A percentile compares a stretch with the other conserved stretches of the same genome.
Evolutionary conservation across 1,140 invertebrate species (phyloP).

Genomic region (Pomacea maculata): DNA sequence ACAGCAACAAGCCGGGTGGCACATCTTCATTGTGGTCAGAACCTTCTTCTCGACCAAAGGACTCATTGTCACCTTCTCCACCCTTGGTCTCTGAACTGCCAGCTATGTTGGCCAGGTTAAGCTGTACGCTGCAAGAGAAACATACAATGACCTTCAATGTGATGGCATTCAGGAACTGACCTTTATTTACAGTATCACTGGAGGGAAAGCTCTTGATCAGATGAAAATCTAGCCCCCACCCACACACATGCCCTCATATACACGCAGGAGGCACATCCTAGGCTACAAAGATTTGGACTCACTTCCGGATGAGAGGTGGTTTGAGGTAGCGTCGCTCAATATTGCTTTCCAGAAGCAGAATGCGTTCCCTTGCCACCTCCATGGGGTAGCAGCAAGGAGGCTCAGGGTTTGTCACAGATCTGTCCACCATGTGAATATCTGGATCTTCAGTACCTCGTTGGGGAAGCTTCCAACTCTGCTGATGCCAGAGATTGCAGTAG

Average conservation of each 20-base stretch:
- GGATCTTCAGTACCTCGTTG: constrained; percentile 71
- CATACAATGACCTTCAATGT: neutral
- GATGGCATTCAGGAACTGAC: neutral
- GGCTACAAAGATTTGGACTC: neutral
- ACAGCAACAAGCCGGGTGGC: constrained; percentile 75
- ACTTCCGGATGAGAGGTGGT: constrained; percentile 84
- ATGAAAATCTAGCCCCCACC: too few species aligned
- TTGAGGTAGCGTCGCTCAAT: constrained; percentile 94
- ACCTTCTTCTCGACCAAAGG: constrained; percentile 28
- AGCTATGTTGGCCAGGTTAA: constrained; percentile 54
- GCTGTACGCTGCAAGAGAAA: constrained; percentile 40
- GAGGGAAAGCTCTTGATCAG: too few species aligned
- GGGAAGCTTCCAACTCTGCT: constrained; percentile 82
- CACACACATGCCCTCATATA: too few species aligned
- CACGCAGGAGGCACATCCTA: too few species aligned
- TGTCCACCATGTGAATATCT: constrained; percentile 44
- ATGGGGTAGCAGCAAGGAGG: constrained; percentile 65
- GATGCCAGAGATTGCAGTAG: constrained; percentile 11
- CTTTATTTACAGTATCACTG: neutral
- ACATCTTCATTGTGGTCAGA: constrained; percentile 49
- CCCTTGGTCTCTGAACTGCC: constrained; percentile 26
- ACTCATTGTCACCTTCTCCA: constrained; percentile 23
- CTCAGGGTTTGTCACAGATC: constrained; percentile 35
- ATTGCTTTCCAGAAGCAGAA: constrained; percentile 85
- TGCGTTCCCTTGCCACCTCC: constrained; percentile 77